A percentile compares a stretch with the other conserved stretches of the same genome.
These are phyloP conservation scores for Phalacrocorax carbo DNA, from an alignment of 2,113 vertebrate genomes.

Conservation along the genomic window DNA sequence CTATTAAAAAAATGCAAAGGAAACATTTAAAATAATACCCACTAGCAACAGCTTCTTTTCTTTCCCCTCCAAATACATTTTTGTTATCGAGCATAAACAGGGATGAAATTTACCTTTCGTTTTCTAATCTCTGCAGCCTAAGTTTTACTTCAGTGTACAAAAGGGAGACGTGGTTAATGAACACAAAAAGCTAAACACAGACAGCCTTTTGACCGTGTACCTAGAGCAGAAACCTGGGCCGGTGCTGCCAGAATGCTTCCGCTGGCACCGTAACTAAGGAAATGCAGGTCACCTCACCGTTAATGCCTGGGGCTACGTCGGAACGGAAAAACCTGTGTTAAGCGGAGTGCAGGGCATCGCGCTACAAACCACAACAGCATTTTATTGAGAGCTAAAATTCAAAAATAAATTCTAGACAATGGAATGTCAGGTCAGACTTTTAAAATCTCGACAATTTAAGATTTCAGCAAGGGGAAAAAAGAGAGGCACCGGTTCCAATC, in stretches of 20 bases:
- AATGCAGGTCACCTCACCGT: not conserved
- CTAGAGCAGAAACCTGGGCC: not conserved
- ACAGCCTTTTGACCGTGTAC: not conserved
- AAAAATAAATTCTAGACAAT: not conserved
- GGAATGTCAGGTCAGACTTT: not conserved
- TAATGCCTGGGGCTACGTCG: not conserved
- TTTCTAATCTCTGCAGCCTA: not conserved
- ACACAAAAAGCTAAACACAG: not conserved
- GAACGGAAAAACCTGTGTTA: not conserved
- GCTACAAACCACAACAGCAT: not conserved
- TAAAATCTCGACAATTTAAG: not conserved
- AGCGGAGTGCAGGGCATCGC: too few species aligned
- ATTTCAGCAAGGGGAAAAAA: not conserved
- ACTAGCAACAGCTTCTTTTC: not conserved
- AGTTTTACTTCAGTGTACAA: not conserved
- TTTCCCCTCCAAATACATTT: not conserved
- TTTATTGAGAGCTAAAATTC: not conserved
- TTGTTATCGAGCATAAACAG: not conserved
- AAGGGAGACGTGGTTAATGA: not conserved
- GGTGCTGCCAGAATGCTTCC: accelerated
- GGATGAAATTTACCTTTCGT: not conserved
- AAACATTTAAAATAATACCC: not conserved
- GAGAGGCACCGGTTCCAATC: not conserved
- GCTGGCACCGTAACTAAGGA: accelerated
- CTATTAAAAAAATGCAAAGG: slow-evolving; percentile 24